A percentile compares a stretch with the other conserved stretches of the same genome.
phyloP scores from a whole-genome alignment of 2,797 vertebrate genomes.

The Tiaroga cobitis region DNA sequence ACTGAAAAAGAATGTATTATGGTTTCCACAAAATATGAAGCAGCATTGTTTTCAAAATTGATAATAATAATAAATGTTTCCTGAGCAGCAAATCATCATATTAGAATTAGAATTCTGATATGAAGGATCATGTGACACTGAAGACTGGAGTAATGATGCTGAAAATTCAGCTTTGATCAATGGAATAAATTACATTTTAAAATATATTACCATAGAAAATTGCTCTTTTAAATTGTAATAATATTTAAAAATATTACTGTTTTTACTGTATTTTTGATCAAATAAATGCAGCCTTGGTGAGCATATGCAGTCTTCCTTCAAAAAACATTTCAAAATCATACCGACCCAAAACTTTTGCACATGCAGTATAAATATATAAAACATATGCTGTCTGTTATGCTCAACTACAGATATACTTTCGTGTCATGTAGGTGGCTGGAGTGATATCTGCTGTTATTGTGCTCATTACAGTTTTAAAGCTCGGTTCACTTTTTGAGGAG shows the following conservation, averaged over 20 bases:
- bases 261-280: not conserved
- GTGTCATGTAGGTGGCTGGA: slow-evolving; percentile 71
- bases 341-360: not conserved
- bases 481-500: slow-evolving; percentile 87
- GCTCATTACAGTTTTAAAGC: slow-evolving; percentile 86
- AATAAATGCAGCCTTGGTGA: not conserved
- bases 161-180: not conserved
- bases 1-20: not conserved
- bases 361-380: not conserved
- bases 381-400: slow-evolving; percentile 30
- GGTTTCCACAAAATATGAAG: not conserved
- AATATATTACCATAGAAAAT: not conserved
- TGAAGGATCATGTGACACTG: not conserved
- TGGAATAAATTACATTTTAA: not conserved
- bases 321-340: not conserved
- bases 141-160: too few species aligned
- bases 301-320: not conserved
- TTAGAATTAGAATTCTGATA: not conserved
- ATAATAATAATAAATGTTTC: not conserved
- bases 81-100: not conserved
- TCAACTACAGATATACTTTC: not conserved
- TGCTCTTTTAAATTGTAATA: not conserved
- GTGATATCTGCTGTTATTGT: slow-evolving; percentile 85
- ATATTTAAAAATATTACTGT: too few species aligned
- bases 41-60: not conserved